Evolutionary conservation across 2,113 vertebrate species (phyloP), one percentile per base, ranked within the genome.

Genomic region (Callochromis pleurospilus): DNA sequence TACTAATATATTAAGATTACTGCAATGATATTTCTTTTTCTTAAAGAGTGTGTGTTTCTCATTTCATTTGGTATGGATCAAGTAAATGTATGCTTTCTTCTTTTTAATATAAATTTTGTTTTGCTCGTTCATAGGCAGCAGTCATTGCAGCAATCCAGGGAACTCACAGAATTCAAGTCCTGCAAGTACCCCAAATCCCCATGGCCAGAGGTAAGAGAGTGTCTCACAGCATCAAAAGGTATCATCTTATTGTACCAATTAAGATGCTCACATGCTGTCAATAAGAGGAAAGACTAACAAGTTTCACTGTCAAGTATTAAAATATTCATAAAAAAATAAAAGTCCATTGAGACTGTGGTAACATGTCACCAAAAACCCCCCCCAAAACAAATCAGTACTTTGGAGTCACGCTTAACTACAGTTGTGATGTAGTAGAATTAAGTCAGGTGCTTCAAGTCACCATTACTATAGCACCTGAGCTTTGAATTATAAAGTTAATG

Each of bases 121-220:
- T 75, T 29, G 24, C 56, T 31, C 6, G 15, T 88, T 77, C 2
- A 21, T 91, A 99, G 98, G 98, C 58, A 99, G 98, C 95, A 98
- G 96, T 84, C 98, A 99, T 8, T 90, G 94, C 2, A 96, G 60
- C 91, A 96, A 93, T 86, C 90, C 91, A 3, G 94, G 94, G 3
- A 95, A 95, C 68, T 93, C 96, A 1, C 97, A 96, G 2, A 96
- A 94, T 79, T 75, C 89, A 81, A 97, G 79, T 91, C 96, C 95
- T 9, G 93, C 92, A 3, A 96, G 93, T 24, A 89, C 83, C 3
- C 95, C 91, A 4, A 94, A 95, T 40, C 93, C 95, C 0, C 93
- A 95, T 5, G 94, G 95, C 7, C 91, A 93, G 73, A 95, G 96
- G 95, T 96, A 93, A 89, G 81, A 85, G 5, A 40, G n/a, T 45